Evolutionary conservation across 2,888 invertebrate species (phyloP), one percentile per base, ranked within the genome.

Genomic region (Drosophila kuntzei): DNA sequence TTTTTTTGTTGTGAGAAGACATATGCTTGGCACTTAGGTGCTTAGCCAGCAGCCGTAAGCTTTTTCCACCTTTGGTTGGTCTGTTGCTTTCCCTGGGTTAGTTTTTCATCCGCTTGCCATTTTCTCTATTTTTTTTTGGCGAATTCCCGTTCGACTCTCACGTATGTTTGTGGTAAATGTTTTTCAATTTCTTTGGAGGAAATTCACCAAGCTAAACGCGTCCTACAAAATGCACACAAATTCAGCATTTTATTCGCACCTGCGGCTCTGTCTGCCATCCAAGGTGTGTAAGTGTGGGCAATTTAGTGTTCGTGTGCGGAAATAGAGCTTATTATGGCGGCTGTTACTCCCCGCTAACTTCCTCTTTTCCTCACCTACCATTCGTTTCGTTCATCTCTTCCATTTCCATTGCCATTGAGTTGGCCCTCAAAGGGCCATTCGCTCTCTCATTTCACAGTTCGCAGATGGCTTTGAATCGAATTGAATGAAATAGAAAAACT

Each of bases 211-310:
- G 65, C 85, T 71, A 62, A 71, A 68, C 66, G 71, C 79, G 59
- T 63, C 36, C 67, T 53, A 71, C 60, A 74, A 86, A 87, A 86
- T 86, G 80, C 77, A 87, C 83, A 83, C 83, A 83, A 83, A 88
- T 87, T 83, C 77, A 86, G 77, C 71, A 77, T 88, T 83, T 87
- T 83, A 87, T 85, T 83, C 86, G 83, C 83, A 83, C 83, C 83
- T 83, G 83, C 79, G 79, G 77, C 77, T 71, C 76, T 79, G 75
- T 64, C 75, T 71, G 54, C 32, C 58, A 22, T 32, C 22, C 32
- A 41, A 61, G 69, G 65, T 61, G 61, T 59, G 66, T 69, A 72
- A 71, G 79, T 81, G 82, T 62, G 68, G 81, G 75, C 81, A 84
- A 80, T 84, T 80, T 78, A 67, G 72, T 71, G 66, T 66, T 61